phyloP scores from a whole-genome alignment of 2,113 vertebrate genomes.

The Cebus imitator region DNA sequence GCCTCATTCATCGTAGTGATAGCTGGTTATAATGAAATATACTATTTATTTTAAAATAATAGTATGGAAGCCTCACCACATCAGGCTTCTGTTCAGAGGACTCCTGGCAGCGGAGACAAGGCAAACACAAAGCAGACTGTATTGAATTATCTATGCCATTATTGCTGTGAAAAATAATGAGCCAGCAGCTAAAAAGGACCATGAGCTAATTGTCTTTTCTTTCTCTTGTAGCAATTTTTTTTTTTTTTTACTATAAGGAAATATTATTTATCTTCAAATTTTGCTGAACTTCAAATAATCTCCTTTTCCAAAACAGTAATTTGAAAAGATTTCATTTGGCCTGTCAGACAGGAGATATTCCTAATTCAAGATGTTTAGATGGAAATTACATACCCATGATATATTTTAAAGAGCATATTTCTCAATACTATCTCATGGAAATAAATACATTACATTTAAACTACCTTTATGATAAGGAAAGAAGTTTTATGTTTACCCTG shows the following conservation, averaged over 20 bases:
- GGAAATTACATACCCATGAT: not conserved
- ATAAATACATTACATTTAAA: not conserved
- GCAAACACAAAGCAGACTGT: not conserved
- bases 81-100: not conserved
- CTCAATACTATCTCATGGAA: not conserved
- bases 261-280: not conserved
- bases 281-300: not conserved
- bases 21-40: not conserved
- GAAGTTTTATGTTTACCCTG: not conserved
- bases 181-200: not conserved
- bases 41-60: constrained; percentile 15
- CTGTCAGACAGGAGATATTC: not conserved
- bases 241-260: not conserved
- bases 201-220: not conserved
- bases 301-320: not conserved
- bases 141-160: not conserved
- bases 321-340: not conserved
- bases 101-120: not conserved
- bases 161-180: not conserved
- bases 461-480: not conserved
- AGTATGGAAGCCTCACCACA: too few relatives aligned
- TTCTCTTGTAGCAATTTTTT: not conserved
- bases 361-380: not conserved
- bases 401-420: not conserved
- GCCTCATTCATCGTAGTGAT: not conserved